These are phyloP conservation scores for Telenomus remus DNA, from an alignment of 1,140 invertebrate genomes.

Conservation along the genomic window DNA sequence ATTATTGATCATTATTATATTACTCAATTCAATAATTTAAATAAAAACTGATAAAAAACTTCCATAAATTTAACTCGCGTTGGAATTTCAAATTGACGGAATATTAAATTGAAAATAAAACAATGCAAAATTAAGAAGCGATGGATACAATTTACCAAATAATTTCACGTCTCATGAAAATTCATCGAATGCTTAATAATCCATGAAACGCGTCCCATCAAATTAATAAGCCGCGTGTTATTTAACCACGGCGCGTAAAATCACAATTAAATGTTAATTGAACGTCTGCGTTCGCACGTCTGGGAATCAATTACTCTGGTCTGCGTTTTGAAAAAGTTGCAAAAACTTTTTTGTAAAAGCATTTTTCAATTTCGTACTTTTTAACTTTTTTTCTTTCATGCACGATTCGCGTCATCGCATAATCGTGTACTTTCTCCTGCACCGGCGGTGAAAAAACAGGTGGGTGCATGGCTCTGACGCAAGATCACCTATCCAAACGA, in stretches of 20 bases:
- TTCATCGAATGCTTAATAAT: slow-evolving; percentile 19
- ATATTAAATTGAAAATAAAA: too few species aligned
- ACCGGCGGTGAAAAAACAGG: slow-evolving; percentile 42
- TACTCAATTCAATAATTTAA: too few species aligned
- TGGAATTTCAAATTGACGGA: too few species aligned
- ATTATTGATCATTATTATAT: too few species aligned
- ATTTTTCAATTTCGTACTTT: not conserved
- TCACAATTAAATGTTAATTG: slow-evolving; percentile 26
- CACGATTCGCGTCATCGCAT: slow-evolving; percentile 29
- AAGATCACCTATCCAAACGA: slow-evolving; percentile 39
- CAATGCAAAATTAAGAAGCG: too few species aligned
- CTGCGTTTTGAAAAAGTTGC: not conserved
- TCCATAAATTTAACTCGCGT: too few species aligned
- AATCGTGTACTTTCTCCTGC: slow-evolving; percentile 39
- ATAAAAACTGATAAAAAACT: too few species aligned
- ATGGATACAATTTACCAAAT: too few species aligned
- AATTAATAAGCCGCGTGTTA: slow-evolving; percentile 25
- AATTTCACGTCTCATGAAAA: too few species aligned
- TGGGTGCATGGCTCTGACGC: slow-evolving; percentile 44
- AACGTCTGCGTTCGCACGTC: slow-evolving; percentile 5
- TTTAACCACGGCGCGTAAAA: slow-evolving; percentile 14
- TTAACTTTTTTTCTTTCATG: slow-evolving; percentile 9
- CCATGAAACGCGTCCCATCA: slow-evolving; percentile 24
- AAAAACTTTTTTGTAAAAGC: slow-evolving; percentile 2
- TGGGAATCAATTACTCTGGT: slow-evolving; percentile 28